Conservation (phyloP, 2,113 vertebrate genomes). For the Paraplagusia blochii region DNA sequence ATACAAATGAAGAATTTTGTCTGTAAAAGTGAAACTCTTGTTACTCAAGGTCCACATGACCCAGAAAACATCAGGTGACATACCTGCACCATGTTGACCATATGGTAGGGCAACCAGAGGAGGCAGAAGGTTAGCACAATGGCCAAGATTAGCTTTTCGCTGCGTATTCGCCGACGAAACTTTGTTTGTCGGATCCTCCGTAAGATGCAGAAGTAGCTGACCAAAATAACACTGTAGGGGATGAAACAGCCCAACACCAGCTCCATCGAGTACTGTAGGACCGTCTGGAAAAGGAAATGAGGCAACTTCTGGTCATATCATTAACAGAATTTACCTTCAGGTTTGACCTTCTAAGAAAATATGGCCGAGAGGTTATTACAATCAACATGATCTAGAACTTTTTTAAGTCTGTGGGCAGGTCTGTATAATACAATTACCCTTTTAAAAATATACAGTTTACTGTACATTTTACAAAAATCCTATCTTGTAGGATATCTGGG, state of each 20-base stretch:
- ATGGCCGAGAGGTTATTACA: no score
- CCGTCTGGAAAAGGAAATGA: conserved; percentile 45
- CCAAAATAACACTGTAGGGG: conserved; percentile 78
- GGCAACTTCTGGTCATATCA: no score
- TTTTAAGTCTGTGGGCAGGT: no score
- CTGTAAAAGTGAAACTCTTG: no score
- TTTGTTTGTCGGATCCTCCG: conserved; percentile 72
- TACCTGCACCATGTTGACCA: conserved; percentile 82
- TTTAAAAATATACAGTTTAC: no score
- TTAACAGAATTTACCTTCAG: no score
- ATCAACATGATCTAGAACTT: no score
- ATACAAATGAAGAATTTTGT: background rate
- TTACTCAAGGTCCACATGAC: background rate
- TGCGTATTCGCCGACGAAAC: conserved; percentile 73
- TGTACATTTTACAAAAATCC: no score
- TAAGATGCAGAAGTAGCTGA: conserved; percentile 80
- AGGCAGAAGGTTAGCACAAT: conserved; percentile 84
- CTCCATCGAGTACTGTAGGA: conserved; percentile 81
- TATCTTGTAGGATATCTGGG: no score
- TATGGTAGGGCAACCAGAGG: conserved; percentile 88
- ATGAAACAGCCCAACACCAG: conserved; percentile 80
- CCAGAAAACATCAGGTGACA: background rate
- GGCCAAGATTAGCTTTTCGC: conserved; percentile 82
- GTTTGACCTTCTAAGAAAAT: no score
- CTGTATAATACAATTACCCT: no score